Percentiles rank a stretch among this genome's conserved stretches.
Conservation (phyloP, 2,113 vertebrate genomes). For the Plestiodon gilberti region DNA sequence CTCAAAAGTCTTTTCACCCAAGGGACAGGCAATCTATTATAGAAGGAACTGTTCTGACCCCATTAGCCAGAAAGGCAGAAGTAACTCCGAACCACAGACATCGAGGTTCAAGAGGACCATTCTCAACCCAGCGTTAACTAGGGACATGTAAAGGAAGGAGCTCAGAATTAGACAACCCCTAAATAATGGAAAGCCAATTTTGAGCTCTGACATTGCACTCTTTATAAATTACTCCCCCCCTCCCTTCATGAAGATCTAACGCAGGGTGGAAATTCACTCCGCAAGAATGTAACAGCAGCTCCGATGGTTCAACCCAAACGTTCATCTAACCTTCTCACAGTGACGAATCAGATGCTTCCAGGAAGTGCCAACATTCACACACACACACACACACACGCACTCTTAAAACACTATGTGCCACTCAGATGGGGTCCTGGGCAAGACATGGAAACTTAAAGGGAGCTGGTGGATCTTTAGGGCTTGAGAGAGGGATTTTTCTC, state of each 20-base stretch:
- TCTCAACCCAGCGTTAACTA: neutral
- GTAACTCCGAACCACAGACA: conserved; percentile 60
- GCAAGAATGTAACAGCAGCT: neutral
- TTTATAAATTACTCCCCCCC: neutral
- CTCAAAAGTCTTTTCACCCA: conserved; percentile 55
- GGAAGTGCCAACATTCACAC: neutral
- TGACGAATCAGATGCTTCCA: neutral
- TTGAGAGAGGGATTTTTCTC: too few species aligned
- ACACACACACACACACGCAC: too few species aligned
- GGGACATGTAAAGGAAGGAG: neutral
- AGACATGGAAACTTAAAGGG: too few species aligned
- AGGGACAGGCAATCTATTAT: conserved; percentile 65
- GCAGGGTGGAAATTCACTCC: neutral
- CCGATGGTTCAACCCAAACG: neutral
- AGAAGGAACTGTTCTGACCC: conserved; percentile 60
- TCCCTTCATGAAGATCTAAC: neutral
- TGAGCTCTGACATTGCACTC: neutral
- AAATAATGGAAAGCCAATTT: neutral
- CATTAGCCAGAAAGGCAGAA: conserved; percentile 63
- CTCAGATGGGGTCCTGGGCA: too few species aligned
- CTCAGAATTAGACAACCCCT: conserved; percentile 14
- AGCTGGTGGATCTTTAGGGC: too few species aligned
- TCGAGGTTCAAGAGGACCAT: conserved; percentile 8
- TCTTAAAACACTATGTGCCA: too few species aligned
- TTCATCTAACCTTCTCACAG: neutral